Percentiles rank a stretch among this genome's conserved stretches.
Conservation (phyloP, 2,113 vertebrate genomes). For the Caloenas nicobarica region DNA sequence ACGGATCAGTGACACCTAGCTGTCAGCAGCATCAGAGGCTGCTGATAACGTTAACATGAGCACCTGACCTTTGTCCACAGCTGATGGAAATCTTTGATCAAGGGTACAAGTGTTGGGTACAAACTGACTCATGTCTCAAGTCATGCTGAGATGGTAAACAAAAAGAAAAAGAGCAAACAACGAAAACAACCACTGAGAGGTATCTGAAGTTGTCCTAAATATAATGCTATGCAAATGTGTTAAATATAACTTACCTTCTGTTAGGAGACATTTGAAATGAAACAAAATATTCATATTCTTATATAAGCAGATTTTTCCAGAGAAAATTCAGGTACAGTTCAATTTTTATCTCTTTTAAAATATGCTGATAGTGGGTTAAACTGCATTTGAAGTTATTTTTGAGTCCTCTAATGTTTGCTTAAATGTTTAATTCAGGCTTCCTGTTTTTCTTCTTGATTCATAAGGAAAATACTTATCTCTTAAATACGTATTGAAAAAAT, state of each 20-base stretch:
- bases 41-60: conserved; percentile 18
- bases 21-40: neutral
- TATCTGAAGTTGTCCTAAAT: neutral
- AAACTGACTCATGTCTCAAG: neutral
- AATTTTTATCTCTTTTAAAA: neutral
- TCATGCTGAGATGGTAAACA: neutral
- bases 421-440: neutral
- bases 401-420: neutral
- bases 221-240: neutral
- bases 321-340: neutral
- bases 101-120: neutral
- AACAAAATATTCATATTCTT: neutral
- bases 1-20: conserved; percentile 9
- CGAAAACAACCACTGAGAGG: neutral
- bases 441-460: neutral
- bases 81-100: conserved; percentile 57
- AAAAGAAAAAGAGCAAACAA: fast-evolving
- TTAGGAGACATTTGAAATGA: neutral
- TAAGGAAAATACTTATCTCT: neutral
- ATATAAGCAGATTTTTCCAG: neutral
- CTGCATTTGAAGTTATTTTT: neutral
- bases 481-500: neutral
- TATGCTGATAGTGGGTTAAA: neutral
- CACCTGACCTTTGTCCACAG: conserved; percentile 48
- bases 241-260: neutral